Base-by-base conservation (phyloP, 2,113 vertebrate genomes). In the Eretmochelys imbricata region DNA sequence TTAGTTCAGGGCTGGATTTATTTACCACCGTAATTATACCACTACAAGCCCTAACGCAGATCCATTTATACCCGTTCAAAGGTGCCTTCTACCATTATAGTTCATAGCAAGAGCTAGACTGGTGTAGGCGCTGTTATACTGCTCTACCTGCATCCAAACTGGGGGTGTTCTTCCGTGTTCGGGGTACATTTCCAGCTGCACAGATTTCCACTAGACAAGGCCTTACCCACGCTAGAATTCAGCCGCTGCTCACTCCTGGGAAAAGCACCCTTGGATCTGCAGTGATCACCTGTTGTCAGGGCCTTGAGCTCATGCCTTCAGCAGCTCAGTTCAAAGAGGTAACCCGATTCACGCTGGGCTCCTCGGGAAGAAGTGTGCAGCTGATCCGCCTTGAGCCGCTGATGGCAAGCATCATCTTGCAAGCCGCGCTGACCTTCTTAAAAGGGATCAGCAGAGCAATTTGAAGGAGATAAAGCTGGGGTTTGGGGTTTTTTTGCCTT, bases 391-490 rank as follows among this genome's bases (percentile, higher is more conserved):
- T 3, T 5, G 16, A 11, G 57, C 22, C 35, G 11, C 55, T 54
- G 54, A 59, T 84, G 93, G 88, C 62, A 88, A 80, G 84, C 16
- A 0, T 42, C 19, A 0, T 84, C 94, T 96, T 90, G 0, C 48
- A 93, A 93, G 95, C 91, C 90, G 5, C 0, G 0, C 89, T 95
- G 97, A 97, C 97, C 97, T 97, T n/a, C 96, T 97, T 97, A 98
- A 97, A 97, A 98, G 97, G 98, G 97, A 97, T 98, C 97, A 93
- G 80, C n/a, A 0, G 4, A 1, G 0, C n/a, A 27, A 85, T 95
- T 81, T 78, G 88, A 38, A 79, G 91, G 48, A 93, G 95, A 95
- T 91, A 92, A 93, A 94, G 93, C 92, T 92, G 87, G 90, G 81
- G 27, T 94, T 96, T 94, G 93, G 87, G 92, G 85, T 80, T 0